These are phyloP conservation scores for Heliconius melpomene DNA, from an alignment of 1,140 invertebrate species.

Conservation along the genomic window DNA sequence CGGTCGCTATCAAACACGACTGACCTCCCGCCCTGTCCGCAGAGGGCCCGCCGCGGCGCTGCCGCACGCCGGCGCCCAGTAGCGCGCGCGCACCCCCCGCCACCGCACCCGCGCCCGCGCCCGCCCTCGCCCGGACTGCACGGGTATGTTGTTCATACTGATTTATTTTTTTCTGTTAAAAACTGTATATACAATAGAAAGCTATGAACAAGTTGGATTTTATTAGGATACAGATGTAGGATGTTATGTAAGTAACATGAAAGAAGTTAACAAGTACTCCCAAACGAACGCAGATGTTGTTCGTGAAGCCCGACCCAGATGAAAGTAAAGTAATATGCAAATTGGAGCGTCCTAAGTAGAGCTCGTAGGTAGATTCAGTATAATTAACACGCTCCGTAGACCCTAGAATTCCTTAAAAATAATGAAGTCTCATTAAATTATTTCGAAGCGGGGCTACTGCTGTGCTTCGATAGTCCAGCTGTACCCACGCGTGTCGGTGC, in stretches of 20 bases:
- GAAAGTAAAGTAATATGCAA: slow-evolving; percentile 18
- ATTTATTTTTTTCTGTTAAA: not conserved
- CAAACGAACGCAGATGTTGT: slow-evolving; percentile 5
- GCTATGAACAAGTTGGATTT: no score
- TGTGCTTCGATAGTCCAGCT: no score
- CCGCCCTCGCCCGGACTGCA: slow-evolving; percentile 37
- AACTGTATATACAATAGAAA: not conserved
- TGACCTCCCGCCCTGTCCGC: not conserved
- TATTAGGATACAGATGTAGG: not conserved
- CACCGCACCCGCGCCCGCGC: slow-evolving; percentile 12
- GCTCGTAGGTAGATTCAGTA: slow-evolving; percentile 2
- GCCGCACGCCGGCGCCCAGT: slow-evolving; percentile 54
- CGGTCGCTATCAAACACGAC: no score
- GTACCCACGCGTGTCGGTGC: no score
- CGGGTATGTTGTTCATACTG: slow-evolving; percentile 42
- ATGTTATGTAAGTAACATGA: not conserved
- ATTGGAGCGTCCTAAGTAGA: slow-evolving; percentile 5
- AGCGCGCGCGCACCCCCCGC: slow-evolving; percentile 27
- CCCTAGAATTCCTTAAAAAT: not conserved
- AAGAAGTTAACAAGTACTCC: slow-evolving; percentile 20
- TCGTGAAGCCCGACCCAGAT: slow-evolving; percentile 12
- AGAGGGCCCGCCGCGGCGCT: slow-evolving; percentile 51
- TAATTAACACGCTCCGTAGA: slow-evolving; percentile 13
- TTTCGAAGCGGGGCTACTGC: not conserved
- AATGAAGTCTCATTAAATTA: not conserved